Evolutionary conservation across 2,113 vertebrate species (phyloP), one percentile per base, ranked within the genome.

Genomic region (Lichenostomus cassidix): DNA sequence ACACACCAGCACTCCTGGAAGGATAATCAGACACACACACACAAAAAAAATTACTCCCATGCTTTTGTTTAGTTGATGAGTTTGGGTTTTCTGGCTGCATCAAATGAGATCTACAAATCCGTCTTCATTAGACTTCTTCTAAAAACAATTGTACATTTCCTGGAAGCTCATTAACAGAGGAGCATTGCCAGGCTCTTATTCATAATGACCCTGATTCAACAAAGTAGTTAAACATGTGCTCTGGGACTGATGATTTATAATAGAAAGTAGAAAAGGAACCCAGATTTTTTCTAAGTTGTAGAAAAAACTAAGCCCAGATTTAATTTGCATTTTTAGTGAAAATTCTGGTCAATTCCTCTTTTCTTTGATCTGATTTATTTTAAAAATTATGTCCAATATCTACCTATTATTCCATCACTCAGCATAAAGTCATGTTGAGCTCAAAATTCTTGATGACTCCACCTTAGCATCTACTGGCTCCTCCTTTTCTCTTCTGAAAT

Each of bases 81-180:
- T 96, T 97, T 97, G 95, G 91, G 80, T 97, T 96, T 97, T 86
- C 87, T 95, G 94, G 68, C 85, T 95, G 92, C 97, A 95, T 97
- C 97, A 95, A 97, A 97, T 97, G 95, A 96, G 95, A 96, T 92
- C 53, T 94, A 96, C 93, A 95, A 98, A 98, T 98, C 95, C 67
- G 15, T 98, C 98, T 98, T 98, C 97, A 97, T 98, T 98, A 98
- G 86, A 70, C 82, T 95, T 92, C 94, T 95, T 97, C 77, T 97
- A 96, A 97, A 97, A 96, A 96, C 80, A 94, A 95, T 78, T 90
- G 94, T 93, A 93, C 90, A 81, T 97, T 98, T 98, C 97, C 96
- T 91, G 93, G 92, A 97, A 95, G 92, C 94, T 98, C 96, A 97
- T 98, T 98, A 97, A 96, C 84, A 92, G 90, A 78, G 70, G 56